These are phyloP conservation scores for Junco hyemalis DNA, from an alignment of 2,113 vertebrate species.

Conservation along the genomic window DNA sequence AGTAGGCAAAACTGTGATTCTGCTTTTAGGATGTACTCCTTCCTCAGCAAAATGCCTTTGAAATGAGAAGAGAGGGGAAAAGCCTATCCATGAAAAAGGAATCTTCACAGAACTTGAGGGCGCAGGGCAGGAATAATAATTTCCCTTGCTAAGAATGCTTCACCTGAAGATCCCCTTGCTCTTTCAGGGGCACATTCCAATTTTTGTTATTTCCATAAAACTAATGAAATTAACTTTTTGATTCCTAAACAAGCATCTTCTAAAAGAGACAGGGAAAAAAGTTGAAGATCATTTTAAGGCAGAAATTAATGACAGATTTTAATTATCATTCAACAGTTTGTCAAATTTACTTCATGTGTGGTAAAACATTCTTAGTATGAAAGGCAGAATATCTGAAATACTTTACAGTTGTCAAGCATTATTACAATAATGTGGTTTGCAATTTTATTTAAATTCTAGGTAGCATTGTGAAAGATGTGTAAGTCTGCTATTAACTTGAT, in stretches of 20 bases:
- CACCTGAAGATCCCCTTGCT: neutral
- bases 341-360: neutral
- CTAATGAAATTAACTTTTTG: neutral
- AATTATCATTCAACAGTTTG: neutral
- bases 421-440: neutral
- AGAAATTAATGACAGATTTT: neutral
- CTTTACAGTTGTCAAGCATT: neutral
- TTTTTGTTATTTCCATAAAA: neutral
- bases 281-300: neutral
- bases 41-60: neutral
- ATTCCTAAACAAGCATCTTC: neutral
- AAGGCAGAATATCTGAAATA: neutral
- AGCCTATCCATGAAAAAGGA: neutral
- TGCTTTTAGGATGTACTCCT: neutral
- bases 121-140: neutral
- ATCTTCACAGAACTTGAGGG: neutral
- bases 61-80: neutral
- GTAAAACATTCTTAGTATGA: neutral
- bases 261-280: neutral
- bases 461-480: neutral
- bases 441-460: neutral
- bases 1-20: neutral
- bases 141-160: neutral
- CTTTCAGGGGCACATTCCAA: neutral
- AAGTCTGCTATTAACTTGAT: neutral